These are phyloP conservation scores for Galendromus occidentalis DNA, from an alignment of 1,140 invertebrate species.

Conservation along the genomic window DNA sequence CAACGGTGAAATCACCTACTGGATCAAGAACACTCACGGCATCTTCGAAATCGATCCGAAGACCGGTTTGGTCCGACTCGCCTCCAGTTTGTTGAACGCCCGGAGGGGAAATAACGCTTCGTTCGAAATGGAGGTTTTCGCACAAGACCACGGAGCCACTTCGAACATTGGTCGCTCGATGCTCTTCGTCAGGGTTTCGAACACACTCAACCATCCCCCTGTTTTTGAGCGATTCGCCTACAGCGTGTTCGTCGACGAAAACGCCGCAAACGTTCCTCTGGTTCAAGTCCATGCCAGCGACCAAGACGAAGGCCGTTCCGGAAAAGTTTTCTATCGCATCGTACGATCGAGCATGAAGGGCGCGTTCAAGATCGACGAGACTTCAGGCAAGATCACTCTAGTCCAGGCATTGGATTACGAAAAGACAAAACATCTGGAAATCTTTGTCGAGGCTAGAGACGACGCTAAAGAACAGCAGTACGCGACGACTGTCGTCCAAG, in stretches of 20 bases:
- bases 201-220: slow-evolving; percentile 21
- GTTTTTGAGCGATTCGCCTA: slow-evolving; percentile 23
- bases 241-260: slow-evolving; percentile 22
- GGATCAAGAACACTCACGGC: slow-evolving; percentile 72
- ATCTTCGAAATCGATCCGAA: slow-evolving; percentile 73
- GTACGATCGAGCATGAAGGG: slow-evolving; percentile 11
- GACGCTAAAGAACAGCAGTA: slow-evolving; percentile 22
- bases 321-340: slow-evolving; percentile 18
- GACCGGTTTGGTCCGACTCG: slow-evolving; percentile 60
- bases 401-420: slow-evolving; percentile 87
- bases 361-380: slow-evolving; percentile 65
- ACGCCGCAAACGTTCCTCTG: slow-evolving; percentile 19
- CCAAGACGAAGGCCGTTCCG: slow-evolving; percentile 20
- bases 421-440: slow-evolving; percentile 66
- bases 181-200: slow-evolving; percentile 21
- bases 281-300: slow-evolving; percentile 20
- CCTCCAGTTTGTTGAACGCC: slow-evolving; percentile 49
- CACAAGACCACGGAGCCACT: slow-evolving; percentile 22
- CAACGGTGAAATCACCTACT: slow-evolving; percentile 70
- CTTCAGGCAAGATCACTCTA: slow-evolving; percentile 69
- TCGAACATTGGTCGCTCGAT: slow-evolving; percentile 22
- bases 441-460: slow-evolving; percentile 64
- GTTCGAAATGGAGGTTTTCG: slow-evolving; percentile 23
- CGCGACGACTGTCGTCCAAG: slow-evolving; percentile 25
- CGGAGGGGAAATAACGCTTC: slow-evolving; percentile 16